Evolutionary conservation across 1,140 invertebrate genomes (phyloP).

Genomic region (Sminthurinus signatus): DNA sequence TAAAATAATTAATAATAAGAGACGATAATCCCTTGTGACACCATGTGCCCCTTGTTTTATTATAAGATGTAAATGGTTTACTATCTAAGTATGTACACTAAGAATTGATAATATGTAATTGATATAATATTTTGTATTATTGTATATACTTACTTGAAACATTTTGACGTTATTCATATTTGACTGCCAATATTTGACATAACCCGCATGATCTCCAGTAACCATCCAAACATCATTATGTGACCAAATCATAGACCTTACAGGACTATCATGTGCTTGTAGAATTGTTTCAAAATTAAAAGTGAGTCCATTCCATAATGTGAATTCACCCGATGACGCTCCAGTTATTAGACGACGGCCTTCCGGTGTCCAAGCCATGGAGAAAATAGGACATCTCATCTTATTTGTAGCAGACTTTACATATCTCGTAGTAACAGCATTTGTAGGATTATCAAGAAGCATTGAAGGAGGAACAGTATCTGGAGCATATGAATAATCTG

Average conservation of each 20-base stretch:
- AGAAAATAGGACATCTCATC: conserved; percentile 98
- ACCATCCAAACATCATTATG: conserved; percentile 99
- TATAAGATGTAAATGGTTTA: neutral
- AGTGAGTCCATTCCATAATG: conserved; percentile 98
- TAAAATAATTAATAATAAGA: conserved; percentile 99
- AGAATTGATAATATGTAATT: neutral
- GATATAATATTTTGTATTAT: neutral
- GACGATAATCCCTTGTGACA: no score
- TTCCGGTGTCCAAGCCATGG: conserved; percentile 98
- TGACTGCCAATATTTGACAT: conserved; percentile 99
- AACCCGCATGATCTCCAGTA: conserved; percentile 96
- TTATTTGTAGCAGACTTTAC: conserved; percentile 99
- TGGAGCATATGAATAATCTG: conserved; percentile 69
- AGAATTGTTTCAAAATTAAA: conserved; percentile 99
- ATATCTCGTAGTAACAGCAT: conserved; percentile 92
- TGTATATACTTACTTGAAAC: conserved; percentile 64
- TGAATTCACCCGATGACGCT: conserved; percentile 98
- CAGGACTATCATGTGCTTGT: conserved; percentile 97
- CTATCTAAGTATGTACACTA: neutral
- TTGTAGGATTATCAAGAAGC: conserved; percentile 73
- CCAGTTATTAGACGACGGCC: conserved; percentile 95
- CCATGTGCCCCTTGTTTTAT: conserved; percentile 62
- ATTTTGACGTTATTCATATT: conserved; percentile 99
- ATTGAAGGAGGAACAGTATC: conserved; percentile 48
- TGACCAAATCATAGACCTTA: conserved; percentile 98